Percentiles rank a stretch among this genome's conserved stretches.
These are phyloP conservation scores for Aix galericulata DNA, from an alignment of 2,113 vertebrate genomes.

Conservation along the genomic window DNA sequence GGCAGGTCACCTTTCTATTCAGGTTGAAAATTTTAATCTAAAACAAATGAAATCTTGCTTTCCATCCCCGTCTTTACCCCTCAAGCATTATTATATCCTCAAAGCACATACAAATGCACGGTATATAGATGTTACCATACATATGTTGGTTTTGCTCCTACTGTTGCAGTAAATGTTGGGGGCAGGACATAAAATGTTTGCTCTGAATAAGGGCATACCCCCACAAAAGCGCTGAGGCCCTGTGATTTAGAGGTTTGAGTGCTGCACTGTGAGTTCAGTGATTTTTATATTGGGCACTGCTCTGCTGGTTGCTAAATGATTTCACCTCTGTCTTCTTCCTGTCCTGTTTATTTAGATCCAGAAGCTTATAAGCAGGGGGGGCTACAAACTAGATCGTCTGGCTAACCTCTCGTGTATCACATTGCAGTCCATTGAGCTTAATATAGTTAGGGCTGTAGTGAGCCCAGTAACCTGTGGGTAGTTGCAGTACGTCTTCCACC, in stretches of 20 bases:
- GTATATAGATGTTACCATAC: neutral
- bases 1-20: neutral
- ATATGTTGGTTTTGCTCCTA: neutral
- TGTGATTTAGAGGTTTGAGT: neutral
- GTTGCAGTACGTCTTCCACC: neutral
- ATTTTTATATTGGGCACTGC: neutral
- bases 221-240: neutral
- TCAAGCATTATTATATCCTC: neutral
- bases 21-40: neutral
- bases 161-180: neutral
- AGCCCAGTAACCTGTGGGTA: constrained; percentile 35
- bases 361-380: neutral
- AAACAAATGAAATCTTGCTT: neutral
- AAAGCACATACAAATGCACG: rapidly evolving
- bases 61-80: neutral
- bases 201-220: neutral
- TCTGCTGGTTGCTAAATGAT: neutral
- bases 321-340: constrained; percentile 34
- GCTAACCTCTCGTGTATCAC: neutral
- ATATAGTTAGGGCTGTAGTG: neutral
- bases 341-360: constrained; percentile 55
- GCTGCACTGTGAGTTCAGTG: neutral
- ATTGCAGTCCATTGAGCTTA: constrained; percentile 10
- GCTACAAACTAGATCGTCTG: neutral
- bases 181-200: neutral